phyloP scores from a whole-genome alignment of 2,113 vertebrate genomes.

The Corythornis cristatus region DNA sequence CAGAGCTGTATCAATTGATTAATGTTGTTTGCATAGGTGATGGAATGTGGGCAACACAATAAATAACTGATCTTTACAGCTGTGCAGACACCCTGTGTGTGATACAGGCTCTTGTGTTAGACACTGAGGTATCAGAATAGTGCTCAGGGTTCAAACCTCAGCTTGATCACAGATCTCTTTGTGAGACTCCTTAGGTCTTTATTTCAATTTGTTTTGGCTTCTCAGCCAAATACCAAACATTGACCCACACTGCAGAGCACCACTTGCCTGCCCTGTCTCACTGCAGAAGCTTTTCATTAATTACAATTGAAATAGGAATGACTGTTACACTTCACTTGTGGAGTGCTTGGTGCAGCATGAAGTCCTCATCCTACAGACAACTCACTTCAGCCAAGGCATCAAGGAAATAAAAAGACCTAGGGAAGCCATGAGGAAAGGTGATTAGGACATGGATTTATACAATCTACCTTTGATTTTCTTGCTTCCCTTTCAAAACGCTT shows the following conservation, averaged over 20 bases:
- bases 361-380: constrained; percentile 8
- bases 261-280: neutral
- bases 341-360: neutral
- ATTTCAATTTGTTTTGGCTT: neutral
- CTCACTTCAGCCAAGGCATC: neutral
- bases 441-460: neutral
- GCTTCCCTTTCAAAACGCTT: constrained; percentile 1
- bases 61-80: neutral
- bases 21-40: neutral
- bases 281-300: constrained; percentile 11
- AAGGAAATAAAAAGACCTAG: neutral
- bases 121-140: neutral
- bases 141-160: neutral
- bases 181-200: neutral
- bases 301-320: neutral
- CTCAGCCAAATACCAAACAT: neutral
- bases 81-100: neutral
- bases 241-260: neutral
- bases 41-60: neutral
- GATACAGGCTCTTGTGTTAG: neutral
- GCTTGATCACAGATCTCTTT: neutral
- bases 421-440: neutral
- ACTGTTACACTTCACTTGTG: neutral
- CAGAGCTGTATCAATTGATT: neutral
- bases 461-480: neutral